Percentiles rank a stretch among this genome's conserved stretches.
Conservation (phyloP, 2,113 vertebrate genomes). For the Rhinolophus ferrumequinum region DNA sequence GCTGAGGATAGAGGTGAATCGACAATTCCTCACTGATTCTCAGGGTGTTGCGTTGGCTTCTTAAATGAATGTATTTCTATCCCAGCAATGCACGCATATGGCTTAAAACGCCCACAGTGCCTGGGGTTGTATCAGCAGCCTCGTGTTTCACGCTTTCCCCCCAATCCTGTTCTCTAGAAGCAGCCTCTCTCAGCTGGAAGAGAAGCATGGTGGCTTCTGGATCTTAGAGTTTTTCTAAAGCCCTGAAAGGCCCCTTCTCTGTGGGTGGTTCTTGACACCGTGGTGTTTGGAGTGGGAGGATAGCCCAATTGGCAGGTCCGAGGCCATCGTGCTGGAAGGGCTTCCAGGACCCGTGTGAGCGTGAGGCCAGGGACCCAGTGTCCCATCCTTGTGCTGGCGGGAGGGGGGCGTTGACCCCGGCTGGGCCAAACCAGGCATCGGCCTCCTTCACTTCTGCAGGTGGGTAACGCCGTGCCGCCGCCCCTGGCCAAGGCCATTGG, state of each 20-base stretch:
- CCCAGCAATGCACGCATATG: accelerated
- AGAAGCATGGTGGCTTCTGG: neutral
- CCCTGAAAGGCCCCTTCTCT: neutral
- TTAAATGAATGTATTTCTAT: neutral
- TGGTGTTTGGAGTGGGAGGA: neutral
- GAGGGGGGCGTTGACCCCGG: neutral
- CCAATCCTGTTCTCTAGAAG: neutral
- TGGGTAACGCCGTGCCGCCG: conserved; percentile 95
- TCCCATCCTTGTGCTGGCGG: neutral
- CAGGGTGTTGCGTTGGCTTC: neutral
- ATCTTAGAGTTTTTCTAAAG: neutral
- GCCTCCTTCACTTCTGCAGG: conserved; percentile 80
- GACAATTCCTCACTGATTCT: neutral
- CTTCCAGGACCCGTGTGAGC: neutral
- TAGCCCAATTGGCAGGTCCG: neutral
- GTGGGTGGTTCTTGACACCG: neutral
- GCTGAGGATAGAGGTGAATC: neutral
- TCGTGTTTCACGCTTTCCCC: accelerated
- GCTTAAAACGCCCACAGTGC: neutral
- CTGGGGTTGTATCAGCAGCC: neutral
- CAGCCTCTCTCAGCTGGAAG: neutral
- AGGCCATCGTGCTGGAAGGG: neutral
- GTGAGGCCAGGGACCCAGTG: neutral
- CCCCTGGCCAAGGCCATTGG: conserved; percentile 96
- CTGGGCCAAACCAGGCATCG: accelerated